A percentile compares a stretch with the other conserved stretches of the same genome.
These are phyloP conservation scores for Piprites chloris DNA, from an alignment of 2,113 vertebrate species.

Conservation along the genomic window DNA sequence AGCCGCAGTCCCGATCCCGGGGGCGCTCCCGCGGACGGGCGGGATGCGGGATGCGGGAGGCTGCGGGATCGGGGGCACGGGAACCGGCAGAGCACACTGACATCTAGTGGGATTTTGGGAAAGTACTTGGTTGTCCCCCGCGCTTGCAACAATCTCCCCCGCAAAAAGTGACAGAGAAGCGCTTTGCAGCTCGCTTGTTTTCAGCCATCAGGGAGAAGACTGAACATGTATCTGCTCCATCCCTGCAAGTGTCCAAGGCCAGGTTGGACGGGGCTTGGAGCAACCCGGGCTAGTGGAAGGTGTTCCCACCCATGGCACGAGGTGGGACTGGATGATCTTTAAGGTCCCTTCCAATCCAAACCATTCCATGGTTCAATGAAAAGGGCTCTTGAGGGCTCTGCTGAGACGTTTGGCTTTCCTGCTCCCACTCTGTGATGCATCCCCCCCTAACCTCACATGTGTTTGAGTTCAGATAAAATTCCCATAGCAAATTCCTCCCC, in stretches of 20 bases:
- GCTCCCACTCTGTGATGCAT: not conserved
- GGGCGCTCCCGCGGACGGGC: not conserved
- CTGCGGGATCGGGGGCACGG: not conserved
- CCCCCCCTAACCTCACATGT: not conserved
- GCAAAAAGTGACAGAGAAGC: accelerated
- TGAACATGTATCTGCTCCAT: not conserved
- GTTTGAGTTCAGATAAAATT: not conserved
- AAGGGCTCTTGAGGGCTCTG: not conserved
- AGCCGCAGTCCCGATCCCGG: no score
- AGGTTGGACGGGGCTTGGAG: not conserved
- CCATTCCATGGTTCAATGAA: not conserved
- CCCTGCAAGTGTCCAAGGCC: not conserved
- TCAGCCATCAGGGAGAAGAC: not conserved
- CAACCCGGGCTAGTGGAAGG: not conserved
- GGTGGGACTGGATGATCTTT: not conserved
- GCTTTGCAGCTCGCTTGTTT: not conserved
- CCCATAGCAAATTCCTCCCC: accelerated
- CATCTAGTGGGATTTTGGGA: slow-evolving; percentile 64
- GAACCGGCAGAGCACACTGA: slow-evolving; percentile 44
- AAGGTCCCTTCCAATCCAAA: not conserved
- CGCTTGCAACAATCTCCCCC: accelerated
- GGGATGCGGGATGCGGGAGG: not conserved
- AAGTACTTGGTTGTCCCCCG: not conserved
- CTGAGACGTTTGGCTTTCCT: not conserved
- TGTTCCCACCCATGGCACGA: not conserved